These are phyloP conservation scores for Andrena dorsata DNA, from an alignment of 2,888 invertebrate species.

Conservation along the genomic window DNA sequence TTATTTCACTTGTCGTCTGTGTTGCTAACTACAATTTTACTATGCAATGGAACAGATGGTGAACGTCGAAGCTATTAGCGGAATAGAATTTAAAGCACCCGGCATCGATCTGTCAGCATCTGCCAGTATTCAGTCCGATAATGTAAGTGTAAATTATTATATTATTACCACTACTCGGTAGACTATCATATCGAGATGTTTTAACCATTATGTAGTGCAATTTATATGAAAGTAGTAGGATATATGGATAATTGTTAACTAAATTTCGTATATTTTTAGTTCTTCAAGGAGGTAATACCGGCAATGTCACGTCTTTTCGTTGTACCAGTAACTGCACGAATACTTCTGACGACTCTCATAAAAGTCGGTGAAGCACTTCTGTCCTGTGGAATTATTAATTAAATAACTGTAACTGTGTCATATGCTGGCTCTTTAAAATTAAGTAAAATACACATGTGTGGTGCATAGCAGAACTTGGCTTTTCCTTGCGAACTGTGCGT, in stretches of 20 bases:
- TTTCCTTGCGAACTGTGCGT: not conserved
- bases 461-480: not conserved
- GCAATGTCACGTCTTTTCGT: not conserved
- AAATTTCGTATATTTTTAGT: no score
- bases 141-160: no score
- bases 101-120: no score
- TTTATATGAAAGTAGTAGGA: no score
- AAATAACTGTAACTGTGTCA: not conserved
- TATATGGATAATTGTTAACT: no score
- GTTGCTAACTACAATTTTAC: not conserved
- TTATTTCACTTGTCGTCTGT: not conserved
- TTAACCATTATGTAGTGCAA: no score
- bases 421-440: not conserved
- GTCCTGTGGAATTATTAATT: not conserved
- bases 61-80: not conserved
- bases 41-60: not conserved
- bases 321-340: accelerated
- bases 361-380: not conserved
- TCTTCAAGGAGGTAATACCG: not conserved
- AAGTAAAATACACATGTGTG: not conserved
- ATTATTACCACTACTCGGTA: no score
- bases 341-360: not conserved
- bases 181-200: no score
- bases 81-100: no score
- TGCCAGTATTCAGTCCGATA: no score